Base-by-base conservation (phyloP, 2,797 vertebrate genomes). In the Alca torda region DNA sequence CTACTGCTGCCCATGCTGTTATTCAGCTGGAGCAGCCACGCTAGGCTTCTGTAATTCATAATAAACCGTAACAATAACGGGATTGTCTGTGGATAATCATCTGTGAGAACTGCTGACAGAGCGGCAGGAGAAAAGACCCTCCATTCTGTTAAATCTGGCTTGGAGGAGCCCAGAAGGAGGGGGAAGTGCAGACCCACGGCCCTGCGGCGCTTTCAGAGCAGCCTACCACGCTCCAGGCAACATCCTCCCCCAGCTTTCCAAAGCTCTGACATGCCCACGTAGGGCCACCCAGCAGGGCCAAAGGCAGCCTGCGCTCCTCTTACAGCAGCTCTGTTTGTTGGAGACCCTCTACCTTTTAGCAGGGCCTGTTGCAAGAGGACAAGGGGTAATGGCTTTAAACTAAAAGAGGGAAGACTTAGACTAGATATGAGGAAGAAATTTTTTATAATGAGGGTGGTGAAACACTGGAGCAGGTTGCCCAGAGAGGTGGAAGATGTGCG, bases 61-160 rank as follows among this genome's bases (percentile, higher is more conserved):
- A 50, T n/a, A 92, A 90, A 73, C 59, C 31, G 23, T 63, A 84
- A 75, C 69, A 94, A n/a, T 51, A 76, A 90, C 0, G 5, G 26
- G n/a, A 92, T 84, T 94, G 51, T 90, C 90, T 57, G 81, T 59
- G 65, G 50, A 89, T 79, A 83, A 77, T 64, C 70, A 77, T 89
- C 83, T 86, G 75, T 76, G 76, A 94, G 79, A 93, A 84, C 23
- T 89, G 76, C 73, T 94, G 92, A 89, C 57, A 50, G 63, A 53
- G 39, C 1, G 9, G 18, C 77, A 92, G 68, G 48, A 82, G 45
- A 50, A 93, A 90, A 94, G 39, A 2, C 46, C 72, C 57, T 51
- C 50, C 33, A 19, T 41, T 86, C n/a, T 74, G 21, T 28, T 57
- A 74, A 76, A 84, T 18, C 50, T 64, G 73, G 53, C 11, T 64